These are phyloP conservation scores for Porites australiensis DNA, from an alignment of 64 coral and sea anemone species.

Conservation along the genomic window DNA sequence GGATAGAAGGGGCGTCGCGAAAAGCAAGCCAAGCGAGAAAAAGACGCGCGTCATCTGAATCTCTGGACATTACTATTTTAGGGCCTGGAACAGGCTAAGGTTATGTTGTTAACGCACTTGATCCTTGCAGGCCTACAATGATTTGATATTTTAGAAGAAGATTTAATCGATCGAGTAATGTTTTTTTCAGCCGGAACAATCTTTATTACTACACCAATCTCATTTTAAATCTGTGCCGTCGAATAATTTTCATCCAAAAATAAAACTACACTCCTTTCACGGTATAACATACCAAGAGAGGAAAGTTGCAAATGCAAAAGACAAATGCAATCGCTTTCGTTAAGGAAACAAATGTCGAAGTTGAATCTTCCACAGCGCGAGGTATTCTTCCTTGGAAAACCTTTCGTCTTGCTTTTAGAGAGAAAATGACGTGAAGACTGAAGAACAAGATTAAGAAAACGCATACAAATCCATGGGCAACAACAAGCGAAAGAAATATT, in stretches of 20 bases:
- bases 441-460: neutral
- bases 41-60: no score
- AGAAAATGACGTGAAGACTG: neutral
- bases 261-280: neutral
- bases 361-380: neutral
- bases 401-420: neutral
- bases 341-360: constrained; percentile 22
- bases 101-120: no score
- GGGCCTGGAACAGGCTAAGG: no score
- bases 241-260: neutral
- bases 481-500: constrained; percentile 12
- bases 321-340: constrained; percentile 28
- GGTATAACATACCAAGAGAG: constrained; percentile 32
- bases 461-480: neutral
- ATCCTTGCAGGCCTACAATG: no score
- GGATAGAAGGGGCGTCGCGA: no score
- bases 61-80: no score
- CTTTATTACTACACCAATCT: no score
- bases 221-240: no score
- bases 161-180: no score
- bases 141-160: no score
- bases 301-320: constrained; percentile 37
- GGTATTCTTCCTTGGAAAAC: neutral
- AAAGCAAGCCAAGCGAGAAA: no score
- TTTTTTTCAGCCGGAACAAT: no score